Conservation (phyloP, 2,888 invertebrate genomes). For the Dioctria rufipes region DNA sequence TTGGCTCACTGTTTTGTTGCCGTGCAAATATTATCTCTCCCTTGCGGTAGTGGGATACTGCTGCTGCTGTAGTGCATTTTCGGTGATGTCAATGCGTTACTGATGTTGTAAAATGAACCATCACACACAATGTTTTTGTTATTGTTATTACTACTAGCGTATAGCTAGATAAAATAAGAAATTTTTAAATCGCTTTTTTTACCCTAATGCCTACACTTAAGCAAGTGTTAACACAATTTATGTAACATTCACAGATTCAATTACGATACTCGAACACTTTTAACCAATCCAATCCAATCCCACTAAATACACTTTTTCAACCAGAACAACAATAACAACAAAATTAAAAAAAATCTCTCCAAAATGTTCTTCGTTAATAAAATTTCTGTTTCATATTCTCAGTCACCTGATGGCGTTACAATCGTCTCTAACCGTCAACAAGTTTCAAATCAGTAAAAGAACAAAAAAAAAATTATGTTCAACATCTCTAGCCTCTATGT, state of each 20-base stretch:
- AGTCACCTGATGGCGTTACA: constrained; percentile 48
- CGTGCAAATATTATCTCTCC: neutral
- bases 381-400: neutral
- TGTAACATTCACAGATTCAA: no score
- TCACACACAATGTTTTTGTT: no score
- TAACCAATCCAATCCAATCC: no score
- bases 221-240: no score
- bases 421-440: constrained; percentile 45
- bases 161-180: no score
- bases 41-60: neutral
- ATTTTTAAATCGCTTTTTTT: no score
- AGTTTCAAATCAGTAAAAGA: constrained; percentile 20
- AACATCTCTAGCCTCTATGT: neutral
- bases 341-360: neutral
- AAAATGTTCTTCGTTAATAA: neutral
- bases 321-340: constrained; percentile 4
- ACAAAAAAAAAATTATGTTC: neutral
- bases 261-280: no score
- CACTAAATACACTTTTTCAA: neutral
- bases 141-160: no score
- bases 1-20: constrained; percentile 24
- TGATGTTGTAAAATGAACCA: no score
- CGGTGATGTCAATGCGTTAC: no score
- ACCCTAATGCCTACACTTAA: no score
- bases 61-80: constrained; percentile 10